Base-by-base conservation (phyloP, 2,113 vertebrate species). In the Larimichthys crocea region DNA sequence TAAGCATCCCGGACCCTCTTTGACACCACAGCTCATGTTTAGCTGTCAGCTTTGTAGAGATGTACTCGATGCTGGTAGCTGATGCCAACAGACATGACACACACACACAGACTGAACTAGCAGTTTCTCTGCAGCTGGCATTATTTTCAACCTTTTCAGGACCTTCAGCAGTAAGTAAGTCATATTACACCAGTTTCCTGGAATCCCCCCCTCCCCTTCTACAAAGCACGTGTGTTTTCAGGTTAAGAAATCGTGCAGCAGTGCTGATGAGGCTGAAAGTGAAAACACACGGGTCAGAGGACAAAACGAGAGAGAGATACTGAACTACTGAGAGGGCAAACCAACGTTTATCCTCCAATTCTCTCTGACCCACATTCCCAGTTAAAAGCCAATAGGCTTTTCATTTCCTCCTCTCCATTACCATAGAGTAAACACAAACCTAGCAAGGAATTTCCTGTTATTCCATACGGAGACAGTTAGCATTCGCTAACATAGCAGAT, bases 401-500 rank as follows among this genome's bases (percentile, higher is more conserved):
- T 88, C 82, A 88, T 87, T 88, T 92, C 86, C 83, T 76, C 62
- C 66, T 83, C 82, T 84, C 79, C 76, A 87, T 90, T 88, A 90
- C 80, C 84, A 86, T 67, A 79, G 61, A 71, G 80, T 89, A 88
- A 92, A 93, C 90, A 94, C 79, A 91, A 92, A 90, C 79, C 75
- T 66, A 86, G 80, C 57, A 35, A 80, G 88, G 93, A 93, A 94
- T 93, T 93, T 93, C 93, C 92, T 94, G 90, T 94, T 93, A 91
- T 90, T 94, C 77, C 91, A 92, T 84, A 66, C 44, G 49, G 85
- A 87, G 87, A 82, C 64, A 71, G 79, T 92, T 88, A 91, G 86
- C 80, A 89, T 85, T 89, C 55, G 62, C 88, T 62, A 91, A 73
- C 77, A 78, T 62, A 65, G 78, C 77, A 88, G 61, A 80, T 85